Base-by-base conservation (phyloP, 2,113 vertebrate species). In the Arenaria interpres region DNA sequence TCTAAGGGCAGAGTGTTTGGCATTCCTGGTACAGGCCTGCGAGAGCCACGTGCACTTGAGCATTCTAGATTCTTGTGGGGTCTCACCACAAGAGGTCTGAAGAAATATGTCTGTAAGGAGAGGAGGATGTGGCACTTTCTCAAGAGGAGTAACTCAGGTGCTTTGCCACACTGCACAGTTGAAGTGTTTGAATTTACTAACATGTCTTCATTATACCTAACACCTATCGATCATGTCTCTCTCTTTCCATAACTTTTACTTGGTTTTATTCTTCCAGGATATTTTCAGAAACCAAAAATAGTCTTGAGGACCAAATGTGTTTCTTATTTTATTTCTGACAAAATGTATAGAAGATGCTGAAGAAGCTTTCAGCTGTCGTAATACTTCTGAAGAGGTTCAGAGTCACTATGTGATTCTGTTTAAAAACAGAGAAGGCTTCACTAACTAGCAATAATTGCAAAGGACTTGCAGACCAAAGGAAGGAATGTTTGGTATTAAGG, bases 361-460 rank as follows among this genome's bases (percentile, higher is more conserved):
- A 86, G 56, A 35, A 72, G 79, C 51, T 92, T 96, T 96, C 66
- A 87, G 73, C 67, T 93, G 46, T 80, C 57, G 50, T 91, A 71
- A 50, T 69, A 64, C 37, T 97, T 93, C 43, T 94, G 76, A 88
- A 92, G 62, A 76, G 59, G 71, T 88, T 90, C 79, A 87, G 95
- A 92, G 89, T 96, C 97, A 91, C 97, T 89, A 1, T 95, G 95
- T 97, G 94, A 96, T 95, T 95, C 94, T 96, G 56, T 35, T 83
- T 73, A 74, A 91, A 78, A 90, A 2, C 69, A 91, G 80, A 93
- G 80, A 81, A 94, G 80, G 77, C 56, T 96, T 95, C 90, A 84
- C 85, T 69, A 81, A 89, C 60, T 87, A 97, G 96, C 97, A 97
- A 97, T 97, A 97, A 97, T 85, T 95, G 91, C 85, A 97, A 94